A percentile compares a stretch with the other conserved stretches of the same genome.
These are phyloP conservation scores for Leptoteleia sp. DNA, from an alignment of 1,140 invertebrate species.

Conservation along the genomic window DNA sequence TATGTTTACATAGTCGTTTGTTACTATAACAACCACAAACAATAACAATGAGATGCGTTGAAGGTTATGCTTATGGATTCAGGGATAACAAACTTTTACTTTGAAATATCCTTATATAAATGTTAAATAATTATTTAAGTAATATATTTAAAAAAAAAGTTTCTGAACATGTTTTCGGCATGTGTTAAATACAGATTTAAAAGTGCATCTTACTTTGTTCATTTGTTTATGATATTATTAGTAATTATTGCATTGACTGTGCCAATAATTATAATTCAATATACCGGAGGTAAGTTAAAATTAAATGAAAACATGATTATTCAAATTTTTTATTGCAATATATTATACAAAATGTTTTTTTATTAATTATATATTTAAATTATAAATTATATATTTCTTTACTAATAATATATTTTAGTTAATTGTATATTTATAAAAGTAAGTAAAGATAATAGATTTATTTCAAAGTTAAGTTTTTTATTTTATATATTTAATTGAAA, in stretches of 20 bases:
- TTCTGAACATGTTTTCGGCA: constrained; percentile 70
- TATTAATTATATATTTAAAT: too few relatives aligned
- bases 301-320: too few relatives aligned
- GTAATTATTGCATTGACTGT: constrained; percentile 66
- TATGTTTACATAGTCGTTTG: too few relatives aligned
- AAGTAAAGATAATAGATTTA: too few relatives aligned
- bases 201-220: constrained; percentile 71
- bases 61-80: neutral
- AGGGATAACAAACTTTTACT: neutral
- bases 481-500: too few relatives aligned
- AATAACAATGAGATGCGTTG: neutral
- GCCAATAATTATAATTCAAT: constrained; percentile 74
- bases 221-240: constrained; percentile 70
- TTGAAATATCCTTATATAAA: too few relatives aligned
- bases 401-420: too few relatives aligned
- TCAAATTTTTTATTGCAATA: too few relatives aligned
- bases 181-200: constrained; percentile 76
- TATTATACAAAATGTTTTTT: too few relatives aligned
- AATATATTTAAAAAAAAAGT: neutral
- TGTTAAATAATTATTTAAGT: neutral
- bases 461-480: too few relatives aligned
- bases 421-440: too few relatives aligned
- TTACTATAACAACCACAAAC: constrained; percentile 4
- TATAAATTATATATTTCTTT: too few relatives aligned
- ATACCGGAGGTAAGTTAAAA: constrained; percentile 72